Percentiles rank a stretch among this genome's conserved stretches.
phyloP scores from a whole-genome alignment of 2,797 vertebrate genomes.

The Anguilla marmorata region DNA sequence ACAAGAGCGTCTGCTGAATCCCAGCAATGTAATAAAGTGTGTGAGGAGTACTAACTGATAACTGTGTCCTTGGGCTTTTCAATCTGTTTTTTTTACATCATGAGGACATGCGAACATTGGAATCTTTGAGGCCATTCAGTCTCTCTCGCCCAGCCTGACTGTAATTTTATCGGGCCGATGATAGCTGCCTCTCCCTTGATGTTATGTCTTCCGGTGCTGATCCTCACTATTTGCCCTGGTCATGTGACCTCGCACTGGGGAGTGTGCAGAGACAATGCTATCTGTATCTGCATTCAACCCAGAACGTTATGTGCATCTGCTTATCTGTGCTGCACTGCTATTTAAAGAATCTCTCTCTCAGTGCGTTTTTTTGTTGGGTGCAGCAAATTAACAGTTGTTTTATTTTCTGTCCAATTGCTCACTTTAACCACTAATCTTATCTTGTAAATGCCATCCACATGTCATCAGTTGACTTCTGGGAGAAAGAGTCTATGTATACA shows the following conservation, averaged over 20 bases:
- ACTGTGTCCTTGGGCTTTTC: too few relatives aligned
- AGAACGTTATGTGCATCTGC: not conserved
- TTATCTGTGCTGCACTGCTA: not conserved
- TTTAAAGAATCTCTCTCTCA: not conserved
- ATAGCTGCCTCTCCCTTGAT: not conserved
- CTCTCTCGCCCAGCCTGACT: not conserved
- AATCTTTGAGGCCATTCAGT: not conserved
- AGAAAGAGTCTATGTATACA: not conserved
- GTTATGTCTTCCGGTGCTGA: not conserved
- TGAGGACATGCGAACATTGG: conserved; percentile 17
- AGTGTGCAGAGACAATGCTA: not conserved
- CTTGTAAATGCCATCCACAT: not conserved
- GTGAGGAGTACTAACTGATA: too few relatives aligned
- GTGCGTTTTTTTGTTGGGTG: not conserved
- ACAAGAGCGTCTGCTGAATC: not conserved
- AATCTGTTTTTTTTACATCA: not conserved
- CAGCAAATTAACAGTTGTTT: not conserved
- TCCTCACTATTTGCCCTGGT: not conserved
- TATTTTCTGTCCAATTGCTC: not conserved
- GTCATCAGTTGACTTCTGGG: not conserved
- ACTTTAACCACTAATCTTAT: not conserved
- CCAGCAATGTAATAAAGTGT: not conserved
- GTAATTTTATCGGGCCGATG: not conserved
- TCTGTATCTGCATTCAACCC: not conserved
- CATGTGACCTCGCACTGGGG: not conserved